phyloP scores from a whole-genome alignment of 2,113 vertebrate genomes.

The Brachypodius melanocephalos region DNA sequence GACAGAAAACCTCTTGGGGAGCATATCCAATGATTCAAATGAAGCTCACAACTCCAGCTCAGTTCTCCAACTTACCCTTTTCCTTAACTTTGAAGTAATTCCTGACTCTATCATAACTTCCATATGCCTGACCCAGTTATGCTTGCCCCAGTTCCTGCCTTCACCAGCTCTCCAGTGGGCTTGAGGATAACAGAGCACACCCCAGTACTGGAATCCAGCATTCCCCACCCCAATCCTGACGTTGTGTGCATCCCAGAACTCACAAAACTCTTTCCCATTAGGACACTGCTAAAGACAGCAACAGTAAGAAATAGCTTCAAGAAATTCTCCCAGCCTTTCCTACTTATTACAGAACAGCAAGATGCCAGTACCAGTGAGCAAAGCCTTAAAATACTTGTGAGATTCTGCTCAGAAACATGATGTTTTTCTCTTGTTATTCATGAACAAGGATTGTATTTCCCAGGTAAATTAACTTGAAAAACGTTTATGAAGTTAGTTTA shows the following conservation, averaged over 20 bases:
- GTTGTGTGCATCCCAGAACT: background rate
- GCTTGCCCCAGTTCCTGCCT: background rate
- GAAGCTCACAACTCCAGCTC: background rate
- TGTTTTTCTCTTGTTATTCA: background rate
- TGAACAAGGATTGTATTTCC: background rate
- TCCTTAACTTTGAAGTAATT: background rate
- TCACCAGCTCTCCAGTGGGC: background rate
- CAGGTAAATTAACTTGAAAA: background rate
- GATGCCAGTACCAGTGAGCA: background rate
- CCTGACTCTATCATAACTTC: accelerated
- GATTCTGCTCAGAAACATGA: background rate
- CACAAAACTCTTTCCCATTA: background rate
- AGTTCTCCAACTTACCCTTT: background rate
- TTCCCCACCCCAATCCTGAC: background rate
- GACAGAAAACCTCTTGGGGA: background rate
- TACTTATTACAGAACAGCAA: background rate
- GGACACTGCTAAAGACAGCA: background rate
- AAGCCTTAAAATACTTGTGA: background rate
- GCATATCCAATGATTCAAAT: background rate
- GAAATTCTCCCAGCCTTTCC: background rate
- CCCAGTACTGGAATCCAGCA: background rate
- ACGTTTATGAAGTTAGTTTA: background rate
- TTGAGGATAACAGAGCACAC: background rate
- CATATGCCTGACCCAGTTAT: background rate
- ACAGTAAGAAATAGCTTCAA: background rate